Conservation (phyloP, 2,888 invertebrate species). For the Hyles lineata region DNA sequence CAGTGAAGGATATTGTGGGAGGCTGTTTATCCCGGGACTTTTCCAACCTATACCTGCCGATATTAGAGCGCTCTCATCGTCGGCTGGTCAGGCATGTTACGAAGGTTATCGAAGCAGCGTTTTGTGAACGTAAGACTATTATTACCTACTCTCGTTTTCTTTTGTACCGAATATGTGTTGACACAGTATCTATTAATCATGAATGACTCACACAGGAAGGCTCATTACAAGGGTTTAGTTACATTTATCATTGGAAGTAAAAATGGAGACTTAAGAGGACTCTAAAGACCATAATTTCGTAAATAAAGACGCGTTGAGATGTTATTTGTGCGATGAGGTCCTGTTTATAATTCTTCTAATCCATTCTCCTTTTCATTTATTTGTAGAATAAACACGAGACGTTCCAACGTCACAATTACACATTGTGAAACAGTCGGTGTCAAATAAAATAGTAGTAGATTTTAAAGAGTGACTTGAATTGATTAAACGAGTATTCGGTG, state of each 20-base stretch:
- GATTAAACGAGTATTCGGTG: background rate
- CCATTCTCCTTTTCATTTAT: no score
- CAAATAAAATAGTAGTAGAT: background rate
- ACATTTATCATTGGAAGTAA: no score
- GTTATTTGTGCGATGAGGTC: no score
- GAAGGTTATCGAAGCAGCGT: slow-evolving; percentile 59
- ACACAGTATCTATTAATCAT: background rate
- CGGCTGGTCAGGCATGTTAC: slow-evolving; percentile 59
- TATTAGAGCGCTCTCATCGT: slow-evolving; percentile 63
- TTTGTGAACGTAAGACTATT: slow-evolving; percentile 56
- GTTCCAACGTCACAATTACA: background rate
- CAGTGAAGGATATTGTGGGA: slow-evolving; percentile 57
- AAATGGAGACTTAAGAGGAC: no score
- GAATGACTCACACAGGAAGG: no score
- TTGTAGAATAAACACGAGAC: no score
- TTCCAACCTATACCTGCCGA: slow-evolving; percentile 59
- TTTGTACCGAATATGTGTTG: no score
- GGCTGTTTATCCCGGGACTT: slow-evolving; percentile 58
- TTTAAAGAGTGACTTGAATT: background rate
- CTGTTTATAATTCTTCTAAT: no score
- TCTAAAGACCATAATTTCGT: no score
- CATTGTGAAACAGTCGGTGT: background rate
- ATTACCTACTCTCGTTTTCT: background rate
- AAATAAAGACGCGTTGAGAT: no score
- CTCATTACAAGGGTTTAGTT: no score